A percentile compares a stretch with the other conserved stretches of the same genome.
These are phyloP conservation scores for Marronus borbonicus DNA, from an alignment of 2,888 invertebrate genomes.

Conservation along the genomic window DNA sequence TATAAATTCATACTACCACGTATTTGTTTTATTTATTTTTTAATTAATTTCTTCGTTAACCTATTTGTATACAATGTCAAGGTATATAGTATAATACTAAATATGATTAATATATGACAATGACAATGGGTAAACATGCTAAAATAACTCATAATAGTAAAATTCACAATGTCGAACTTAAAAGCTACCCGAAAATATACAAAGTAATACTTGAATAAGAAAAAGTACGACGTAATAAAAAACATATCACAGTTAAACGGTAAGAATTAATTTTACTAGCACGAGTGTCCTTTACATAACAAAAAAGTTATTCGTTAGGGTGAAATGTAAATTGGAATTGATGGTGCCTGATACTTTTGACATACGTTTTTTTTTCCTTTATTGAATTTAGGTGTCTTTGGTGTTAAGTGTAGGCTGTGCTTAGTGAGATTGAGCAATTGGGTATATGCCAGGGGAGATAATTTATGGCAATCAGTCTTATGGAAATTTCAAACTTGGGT, in stretches of 20 bases:
- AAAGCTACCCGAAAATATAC: conserved; percentile 32
- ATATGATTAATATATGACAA: conserved; percentile 47
- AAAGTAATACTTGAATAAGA: conserved; percentile 34
- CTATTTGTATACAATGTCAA: conserved; percentile 50
- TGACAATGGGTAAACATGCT: conserved; percentile 44
- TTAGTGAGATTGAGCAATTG: conserved; percentile 56
- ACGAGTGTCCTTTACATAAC: conserved; percentile 39
- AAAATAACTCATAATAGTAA: conserved; percentile 33
- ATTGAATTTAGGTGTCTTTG: conserved; percentile 36
- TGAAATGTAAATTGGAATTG: conserved; percentile 43
- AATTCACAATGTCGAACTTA: conserved; percentile 27
- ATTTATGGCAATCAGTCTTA: conserved; percentile 55
- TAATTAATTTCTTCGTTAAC: conserved; percentile 34
- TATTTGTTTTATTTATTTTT: conserved; percentile 35
- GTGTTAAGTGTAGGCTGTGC: conserved; percentile 53
- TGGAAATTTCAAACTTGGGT: conserved; percentile 36
- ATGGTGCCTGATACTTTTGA: conserved; percentile 45
- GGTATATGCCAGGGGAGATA: conserved; percentile 54
- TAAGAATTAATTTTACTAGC: conserved; percentile 52
- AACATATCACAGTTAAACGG: conserved; percentile 54
- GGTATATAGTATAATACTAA: conserved; percentile 40
- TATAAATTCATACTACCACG: conserved; percentile 35
- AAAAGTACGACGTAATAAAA: conserved; percentile 3
- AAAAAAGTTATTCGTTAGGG: conserved; percentile 47
- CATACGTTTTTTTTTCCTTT: conserved; percentile 29